Base-by-base conservation (phyloP, 2,888 invertebrate species). In the Drosophila phalerata region DNA sequence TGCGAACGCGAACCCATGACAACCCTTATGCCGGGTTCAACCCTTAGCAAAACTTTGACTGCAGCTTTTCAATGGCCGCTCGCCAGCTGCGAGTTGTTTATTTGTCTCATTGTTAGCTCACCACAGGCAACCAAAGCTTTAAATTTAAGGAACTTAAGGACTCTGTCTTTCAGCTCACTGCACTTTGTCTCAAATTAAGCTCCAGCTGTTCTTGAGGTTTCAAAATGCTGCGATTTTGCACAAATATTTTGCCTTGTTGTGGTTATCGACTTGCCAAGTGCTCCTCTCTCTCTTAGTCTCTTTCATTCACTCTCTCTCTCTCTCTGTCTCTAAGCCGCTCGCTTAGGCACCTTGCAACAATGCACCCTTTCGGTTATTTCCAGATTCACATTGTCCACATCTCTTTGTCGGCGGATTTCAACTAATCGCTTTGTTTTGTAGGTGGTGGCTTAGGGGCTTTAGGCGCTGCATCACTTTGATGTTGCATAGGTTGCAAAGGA, bases 371-470 rank as follows among this genome's bases (percentile, higher is more conserved):
- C 65, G 64, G 22, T 45, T 49, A 25, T 17, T 13, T 52, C 11
- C 43, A 19, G 13, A 15, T 42, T 10, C 37, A 45, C 43, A 19
- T 57, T 52, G 37, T 62, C 15, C 53, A 52, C 49, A 19, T 57
- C 51, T 58, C 68, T 80, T 79, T 79, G 77, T 77, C 77, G 81
- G 77, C 71, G 80, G 69, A 72, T 78, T 79, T 52, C n/a, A 28
- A 45, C 53, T 64, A 71, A 76, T 60, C 79, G 69, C 71, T 76
- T 79, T 81, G 78, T 80, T 76, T 79, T 66, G 82, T 73, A 76
- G 79, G 76, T 73, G 76, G 47, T 52, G 78, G 69, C 74, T 78
- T 73, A 76, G 64, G 64, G 78, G 57, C 45, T 56, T 56, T 28
- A 25, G 25, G 51, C 63, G 73, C 63, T 60, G 40, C 30, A 17